Evolutionary conservation across 2,797 vertebrate species (phyloP).

Genomic region (Halcyon chelicuti): DNA sequence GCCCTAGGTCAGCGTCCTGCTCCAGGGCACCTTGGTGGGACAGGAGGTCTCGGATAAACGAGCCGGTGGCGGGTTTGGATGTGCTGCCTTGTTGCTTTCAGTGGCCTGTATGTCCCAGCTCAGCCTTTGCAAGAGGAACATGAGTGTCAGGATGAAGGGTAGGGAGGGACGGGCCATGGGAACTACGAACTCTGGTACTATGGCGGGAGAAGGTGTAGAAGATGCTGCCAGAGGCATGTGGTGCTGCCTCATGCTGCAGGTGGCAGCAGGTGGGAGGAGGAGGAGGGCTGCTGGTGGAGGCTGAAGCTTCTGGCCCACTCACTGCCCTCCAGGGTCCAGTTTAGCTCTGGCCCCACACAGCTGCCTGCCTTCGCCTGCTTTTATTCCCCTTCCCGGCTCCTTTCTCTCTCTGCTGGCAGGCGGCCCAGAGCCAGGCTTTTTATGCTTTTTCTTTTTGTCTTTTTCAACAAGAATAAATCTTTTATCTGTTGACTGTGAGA

Average conservation of each 20-base stretch:
- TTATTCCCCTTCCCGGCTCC: neutral
- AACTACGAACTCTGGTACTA: neutral
- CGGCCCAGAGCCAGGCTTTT: conserved; percentile 5
- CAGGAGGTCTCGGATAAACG: neutral
- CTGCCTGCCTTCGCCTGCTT: neutral
- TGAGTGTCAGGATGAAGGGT: rapidly evolving
- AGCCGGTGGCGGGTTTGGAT: rapidly evolving
- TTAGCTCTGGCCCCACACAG: neutral
- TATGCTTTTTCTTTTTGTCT: conserved; percentile 12
- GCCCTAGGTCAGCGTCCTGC: neutral
- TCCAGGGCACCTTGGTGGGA: neutral
- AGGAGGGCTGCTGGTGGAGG: neutral
- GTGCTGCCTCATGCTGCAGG: neutral
- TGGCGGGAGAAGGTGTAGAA: neutral
- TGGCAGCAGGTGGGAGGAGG: neutral
- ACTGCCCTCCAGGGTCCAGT: neutral
- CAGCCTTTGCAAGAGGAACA: neutral
- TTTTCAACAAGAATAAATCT: conserved; percentile 45
- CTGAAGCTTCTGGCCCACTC: neutral
- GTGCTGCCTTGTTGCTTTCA: neutral
- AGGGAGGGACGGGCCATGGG: neutral
- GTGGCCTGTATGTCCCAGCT: neutral
- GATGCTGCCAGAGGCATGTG: neutral
- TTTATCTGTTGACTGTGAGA: conserved; percentile 28
- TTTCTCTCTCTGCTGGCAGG: neutral